These are phyloP conservation scores for Glyphotaelius pellucidus DNA, from an alignment of 2,888 invertebrate species.

Conservation along the genomic window DNA sequence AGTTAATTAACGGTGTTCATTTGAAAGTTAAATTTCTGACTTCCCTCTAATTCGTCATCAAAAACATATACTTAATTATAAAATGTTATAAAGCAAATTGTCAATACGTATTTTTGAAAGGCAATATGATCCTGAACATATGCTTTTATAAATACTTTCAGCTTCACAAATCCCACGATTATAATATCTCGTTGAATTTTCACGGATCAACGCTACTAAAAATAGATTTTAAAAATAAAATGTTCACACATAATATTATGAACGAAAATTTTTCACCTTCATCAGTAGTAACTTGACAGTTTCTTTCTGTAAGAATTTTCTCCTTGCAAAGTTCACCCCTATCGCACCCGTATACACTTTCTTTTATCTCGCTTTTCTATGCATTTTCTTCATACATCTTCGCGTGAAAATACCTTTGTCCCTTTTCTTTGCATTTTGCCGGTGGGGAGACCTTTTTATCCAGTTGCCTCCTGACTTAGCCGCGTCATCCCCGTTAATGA, in stretches of 20 bases:
- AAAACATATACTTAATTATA: no score
- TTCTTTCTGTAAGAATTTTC: not conserved
- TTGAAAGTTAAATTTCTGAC: no score
- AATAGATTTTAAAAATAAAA: no score
- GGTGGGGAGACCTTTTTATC: not conserved
- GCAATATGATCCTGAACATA: no score
- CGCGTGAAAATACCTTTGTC: not conserved
- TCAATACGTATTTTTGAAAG: no score
- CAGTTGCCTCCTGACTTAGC: conserved; percentile 8
- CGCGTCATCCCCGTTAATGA: not conserved
- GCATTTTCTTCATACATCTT: not conserved
- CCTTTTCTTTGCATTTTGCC: conserved; percentile 3
- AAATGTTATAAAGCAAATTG: no score
- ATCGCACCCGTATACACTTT: not conserved
- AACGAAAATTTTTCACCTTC: not conserved
- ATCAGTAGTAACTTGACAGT: not conserved
- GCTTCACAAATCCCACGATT: no score
- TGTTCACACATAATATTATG: not conserved
- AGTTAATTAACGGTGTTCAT: no score
- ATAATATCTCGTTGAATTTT: no score
- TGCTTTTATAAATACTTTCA: no score
- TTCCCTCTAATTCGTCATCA: no score
- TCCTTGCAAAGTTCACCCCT: not conserved
- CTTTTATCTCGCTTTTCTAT: not conserved
- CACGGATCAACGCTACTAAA: no score